phyloP scores from a whole-genome alignment of 2,888 invertebrate genomes.

The Tetragonula carbonaria region DNA sequence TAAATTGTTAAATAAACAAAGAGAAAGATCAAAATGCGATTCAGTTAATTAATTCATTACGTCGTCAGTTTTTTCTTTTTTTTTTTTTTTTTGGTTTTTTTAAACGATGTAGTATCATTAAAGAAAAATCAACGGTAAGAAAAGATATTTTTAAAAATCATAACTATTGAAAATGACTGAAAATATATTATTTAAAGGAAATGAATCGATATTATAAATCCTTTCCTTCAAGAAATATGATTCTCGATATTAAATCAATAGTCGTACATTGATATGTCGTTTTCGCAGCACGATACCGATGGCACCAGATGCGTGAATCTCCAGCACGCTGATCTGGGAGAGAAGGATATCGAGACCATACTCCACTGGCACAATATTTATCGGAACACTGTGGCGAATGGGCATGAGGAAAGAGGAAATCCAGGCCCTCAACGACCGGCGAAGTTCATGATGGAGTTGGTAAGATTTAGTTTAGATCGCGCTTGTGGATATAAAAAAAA shows the following conservation, averaged over 20 bases:
- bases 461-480: conserved; percentile 47
- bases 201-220: not conserved
- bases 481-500: not conserved
- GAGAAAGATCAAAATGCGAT: not conserved
- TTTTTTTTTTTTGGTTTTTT: no score
- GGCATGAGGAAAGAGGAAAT: conserved; percentile 79
- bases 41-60: not conserved
- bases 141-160: not conserved
- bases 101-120: not conserved
- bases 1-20: not conserved
- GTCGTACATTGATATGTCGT: not conserved
- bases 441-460: conserved; percentile 75
- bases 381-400: conserved; percentile 81
- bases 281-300: conserved; percentile 68
- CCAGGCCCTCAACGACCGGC: conserved; percentile 83
- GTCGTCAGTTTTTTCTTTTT: no score
- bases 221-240: not conserved
- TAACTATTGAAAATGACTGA: not conserved
- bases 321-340: conserved; percentile 72
- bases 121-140: not conserved
- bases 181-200: not conserved
- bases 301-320: conserved; percentile 63
- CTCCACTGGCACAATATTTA: conserved; percentile 83
- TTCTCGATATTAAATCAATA: not conserved
- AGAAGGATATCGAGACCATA: conserved; percentile 80